Percentiles rank a stretch among this genome's conserved stretches.
Conservation (phyloP, 2,888 invertebrate genomes). For the Archaeoteleia sp. region DNA sequence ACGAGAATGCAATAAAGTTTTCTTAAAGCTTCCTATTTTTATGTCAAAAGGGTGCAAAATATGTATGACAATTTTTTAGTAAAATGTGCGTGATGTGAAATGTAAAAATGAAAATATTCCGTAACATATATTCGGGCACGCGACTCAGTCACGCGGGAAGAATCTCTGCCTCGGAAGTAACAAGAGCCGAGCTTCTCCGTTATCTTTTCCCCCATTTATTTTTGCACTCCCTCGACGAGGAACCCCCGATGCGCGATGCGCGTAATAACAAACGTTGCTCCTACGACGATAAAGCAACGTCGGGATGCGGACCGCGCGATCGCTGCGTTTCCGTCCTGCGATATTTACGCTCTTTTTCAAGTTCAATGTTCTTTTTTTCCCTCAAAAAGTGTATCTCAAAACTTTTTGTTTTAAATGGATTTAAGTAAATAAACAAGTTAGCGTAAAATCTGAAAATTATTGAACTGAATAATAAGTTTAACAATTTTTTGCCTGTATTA, state of each 20-base stretch:
- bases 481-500: no score
- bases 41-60: no score
- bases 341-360: conserved; percentile 42
- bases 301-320: conserved; percentile 33
- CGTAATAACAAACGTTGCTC: conserved; percentile 59
- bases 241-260: conserved; percentile 51
- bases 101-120: conserved; percentile 15
- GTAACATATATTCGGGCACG: conserved; percentile 23
- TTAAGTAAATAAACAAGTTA: no score
- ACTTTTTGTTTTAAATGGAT: no score
- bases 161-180: conserved; percentile 35
- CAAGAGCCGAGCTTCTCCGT: conserved; percentile 33
- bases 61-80: no score
- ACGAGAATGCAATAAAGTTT: neutral
- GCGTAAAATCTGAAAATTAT: no score
- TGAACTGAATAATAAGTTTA: no score
- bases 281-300: conserved; percentile 57
- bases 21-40: no score
- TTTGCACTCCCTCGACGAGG: conserved; percentile 50
- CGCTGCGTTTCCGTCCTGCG: conserved; percentile 38
- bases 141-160: conserved; percentile 25
- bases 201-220: conserved; percentile 53
- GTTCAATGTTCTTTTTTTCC: conserved; percentile 29
- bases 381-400: no score
- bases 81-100: neutral